Percentiles rank a stretch among this genome's conserved stretches.
Evolutionary conservation across 2,113 vertebrate genomes (phyloP).

Genomic region (Odontesthes bonariensis): DNA sequence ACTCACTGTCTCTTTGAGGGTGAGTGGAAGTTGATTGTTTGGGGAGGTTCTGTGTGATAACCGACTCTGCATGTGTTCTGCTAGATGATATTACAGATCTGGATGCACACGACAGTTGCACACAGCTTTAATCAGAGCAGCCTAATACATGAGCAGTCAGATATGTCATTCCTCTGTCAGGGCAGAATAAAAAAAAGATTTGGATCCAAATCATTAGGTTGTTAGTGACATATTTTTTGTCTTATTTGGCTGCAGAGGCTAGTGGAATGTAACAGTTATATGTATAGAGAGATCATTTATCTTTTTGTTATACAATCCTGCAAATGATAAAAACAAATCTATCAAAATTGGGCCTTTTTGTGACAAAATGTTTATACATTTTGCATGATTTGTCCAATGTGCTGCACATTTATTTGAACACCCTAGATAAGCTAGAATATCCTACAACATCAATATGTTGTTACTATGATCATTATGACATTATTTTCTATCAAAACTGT

Average conservation of each 20-base stretch:
- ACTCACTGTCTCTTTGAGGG: constrained; percentile 10
- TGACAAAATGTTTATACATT: no score
- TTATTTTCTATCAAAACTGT: no score
- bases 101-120: background rate
- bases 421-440: no score
- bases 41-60: constrained; percentile 7
- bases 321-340: background rate
- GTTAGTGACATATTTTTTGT: no score
- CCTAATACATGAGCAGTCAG: background rate
- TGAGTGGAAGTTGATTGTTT: background rate
- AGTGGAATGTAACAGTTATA: background rate
- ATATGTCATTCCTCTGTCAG: background rate
- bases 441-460: no score
- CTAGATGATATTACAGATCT: background rate
- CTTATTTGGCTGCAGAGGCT: background rate
- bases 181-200: background rate
- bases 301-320: background rate
- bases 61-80: background rate
- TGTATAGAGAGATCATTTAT: background rate
- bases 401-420: no score
- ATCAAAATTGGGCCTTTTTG: background rate
- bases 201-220: background rate
- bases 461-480: no score
- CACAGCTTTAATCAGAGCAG: background rate
- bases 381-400: no score